Evolutionary conservation across 2,888 invertebrate species (phyloP), one percentile per base, ranked within the genome.

Genomic region (Papilio elwesi): DNA sequence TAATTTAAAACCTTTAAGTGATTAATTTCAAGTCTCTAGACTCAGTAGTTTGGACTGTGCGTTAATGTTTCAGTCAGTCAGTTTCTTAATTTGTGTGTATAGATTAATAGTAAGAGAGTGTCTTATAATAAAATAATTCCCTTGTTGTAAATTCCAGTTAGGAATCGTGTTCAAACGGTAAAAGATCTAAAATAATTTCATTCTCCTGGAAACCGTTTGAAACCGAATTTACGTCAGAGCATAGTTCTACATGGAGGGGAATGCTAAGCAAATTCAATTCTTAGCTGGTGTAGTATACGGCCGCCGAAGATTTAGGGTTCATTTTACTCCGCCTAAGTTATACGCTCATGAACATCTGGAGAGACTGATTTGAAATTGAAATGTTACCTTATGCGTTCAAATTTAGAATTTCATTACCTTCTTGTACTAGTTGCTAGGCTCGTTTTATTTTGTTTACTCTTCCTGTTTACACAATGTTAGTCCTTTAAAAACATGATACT

Each of bases 291-390:
- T 84, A 87, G 87, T 88, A 87, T 87, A 87, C 86, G 80, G 75
- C 83, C 83, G 81, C 79, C 75, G 83, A 87, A 90, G 91, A 92
- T 92, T 92, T 92, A 92, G 86, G 85, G 90, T 89, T 91, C 91
- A 90, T 90, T 91, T 89, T 87, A 85, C 85, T 84, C 83, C 82
- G 81, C 82, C 85, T 89, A 89, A 91, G 89, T 90, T 92, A 91
- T 91, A 90, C 86, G 86, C 85, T 87, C 87, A 87, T 86, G 88
- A 92, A 90, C 92, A 92, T 90, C 90, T 91, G 91, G 87, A 86
- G 87, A 87, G 85, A 83, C 83, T 83, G 84, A 87, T 87, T 87
- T 87, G 83, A 87, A 86, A 88, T 87, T 87, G 89, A 87, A 89
- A 88, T 87, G 86, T 87, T 85, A 84, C 85, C 81, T 84, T 81